A percentile compares a stretch with the other conserved stretches of the same genome.
These are phyloP conservation scores for Platycnemis pennipes DNA, from an alignment of 2,888 invertebrate species.

Conservation along the genomic window DNA sequence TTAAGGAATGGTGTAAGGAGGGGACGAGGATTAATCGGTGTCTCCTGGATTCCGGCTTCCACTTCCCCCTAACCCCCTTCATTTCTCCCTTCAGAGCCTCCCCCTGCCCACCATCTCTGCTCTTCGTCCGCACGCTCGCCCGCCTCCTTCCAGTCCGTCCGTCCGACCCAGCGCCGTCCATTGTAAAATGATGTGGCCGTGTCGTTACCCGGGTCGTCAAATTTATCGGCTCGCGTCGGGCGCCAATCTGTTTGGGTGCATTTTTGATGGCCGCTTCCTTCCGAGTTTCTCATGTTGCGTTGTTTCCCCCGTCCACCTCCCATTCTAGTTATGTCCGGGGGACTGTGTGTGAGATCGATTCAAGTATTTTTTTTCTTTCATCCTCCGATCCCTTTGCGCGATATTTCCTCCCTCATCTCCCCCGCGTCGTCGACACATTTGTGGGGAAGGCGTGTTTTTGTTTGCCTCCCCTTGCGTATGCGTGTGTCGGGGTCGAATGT, in stretches of 20 bases:
- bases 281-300: neutral
- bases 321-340: neutral
- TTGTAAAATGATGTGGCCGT: conserved; percentile 23
- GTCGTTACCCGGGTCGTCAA: conserved; percentile 26
- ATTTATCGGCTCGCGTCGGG: neutral
- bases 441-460: neutral
- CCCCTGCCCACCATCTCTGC: no score
- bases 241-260: conserved; percentile 35
- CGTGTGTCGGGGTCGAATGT: neutral
- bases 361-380: no score
- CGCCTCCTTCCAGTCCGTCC: no score
- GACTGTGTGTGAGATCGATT: neutral
- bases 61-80: neutral
- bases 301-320: neutral
- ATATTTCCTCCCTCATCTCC: neutral
- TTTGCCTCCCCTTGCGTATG: neutral
- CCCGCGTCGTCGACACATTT: neutral
- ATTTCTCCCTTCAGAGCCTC: neutral
- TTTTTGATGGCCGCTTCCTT: neutral
- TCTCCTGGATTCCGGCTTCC: neutral
- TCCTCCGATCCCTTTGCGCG: neutral
- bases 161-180: neutral
- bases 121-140: no score
- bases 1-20: neutral
- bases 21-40: conserved; percentile 28